These are phyloP conservation scores for Penaeus vannamei DNA, from an alignment of 1,140 invertebrate genomes.

Conservation along the genomic window DNA sequence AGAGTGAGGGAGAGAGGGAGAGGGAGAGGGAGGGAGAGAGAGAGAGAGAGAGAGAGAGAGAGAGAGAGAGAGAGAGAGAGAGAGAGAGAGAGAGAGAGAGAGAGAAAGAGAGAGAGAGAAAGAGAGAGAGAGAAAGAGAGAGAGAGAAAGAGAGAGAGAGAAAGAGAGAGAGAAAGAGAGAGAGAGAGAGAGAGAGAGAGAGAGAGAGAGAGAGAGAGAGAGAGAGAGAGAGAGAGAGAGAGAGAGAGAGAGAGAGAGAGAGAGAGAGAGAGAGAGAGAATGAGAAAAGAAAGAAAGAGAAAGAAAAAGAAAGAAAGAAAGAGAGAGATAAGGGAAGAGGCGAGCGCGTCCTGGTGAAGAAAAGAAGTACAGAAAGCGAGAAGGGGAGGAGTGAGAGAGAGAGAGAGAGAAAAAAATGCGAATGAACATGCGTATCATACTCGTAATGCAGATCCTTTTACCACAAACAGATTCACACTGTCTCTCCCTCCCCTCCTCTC, in stretches of 20 bases:
- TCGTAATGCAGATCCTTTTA: too few species aligned
- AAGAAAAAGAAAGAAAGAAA: background rate
- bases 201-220: too few species aligned
- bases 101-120: too few species aligned
- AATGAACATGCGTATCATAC: background rate
- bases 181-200: too few species aligned
- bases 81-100: too few species aligned
- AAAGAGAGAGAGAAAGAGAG: too few species aligned
- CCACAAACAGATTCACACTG: background rate
- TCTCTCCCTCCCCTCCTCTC: background rate
- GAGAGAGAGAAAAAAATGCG: background rate
- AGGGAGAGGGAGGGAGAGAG: background rate
- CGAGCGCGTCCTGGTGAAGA: background rate
- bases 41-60: background rate
- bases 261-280: too few species aligned
- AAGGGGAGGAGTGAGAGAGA: background rate
- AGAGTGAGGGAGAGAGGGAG: background rate
- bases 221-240: rapidly evolving
- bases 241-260: too few species aligned
- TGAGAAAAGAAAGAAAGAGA: too few species aligned
- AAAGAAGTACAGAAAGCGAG: background rate
- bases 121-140: too few species aligned
- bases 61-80: too few species aligned
- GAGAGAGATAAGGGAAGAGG: background rate
- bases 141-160: too few species aligned